These are phyloP conservation scores for Conomelus anceps DNA, from an alignment of 2,888 invertebrate genomes.

Conservation along the genomic window DNA sequence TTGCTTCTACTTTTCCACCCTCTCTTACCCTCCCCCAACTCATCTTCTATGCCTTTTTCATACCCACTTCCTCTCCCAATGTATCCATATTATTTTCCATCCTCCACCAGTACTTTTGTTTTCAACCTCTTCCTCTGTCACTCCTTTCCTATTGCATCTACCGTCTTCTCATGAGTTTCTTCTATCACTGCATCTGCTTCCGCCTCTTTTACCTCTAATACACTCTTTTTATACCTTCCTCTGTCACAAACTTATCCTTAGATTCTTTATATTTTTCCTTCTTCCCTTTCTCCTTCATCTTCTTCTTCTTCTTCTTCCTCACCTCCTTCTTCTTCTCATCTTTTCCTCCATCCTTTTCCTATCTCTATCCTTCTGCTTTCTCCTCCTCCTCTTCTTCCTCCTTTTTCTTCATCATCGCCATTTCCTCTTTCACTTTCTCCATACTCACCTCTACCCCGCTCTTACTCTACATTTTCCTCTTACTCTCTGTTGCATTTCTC, in stretches of 20 bases:
- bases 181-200: neutral
- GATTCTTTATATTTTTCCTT: neutral
- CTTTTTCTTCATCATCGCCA: neutral
- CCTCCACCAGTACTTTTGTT: too few relatives aligned
- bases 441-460: neutral
- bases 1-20: neutral
- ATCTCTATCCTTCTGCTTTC: neutral
- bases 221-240: neutral
- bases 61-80: too few relatives aligned
- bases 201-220: neutral
- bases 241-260: neutral
- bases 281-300: neutral
- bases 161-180: neutral
- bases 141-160: neutral
- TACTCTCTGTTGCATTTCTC: neutral
- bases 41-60: neutral
- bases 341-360: neutral
- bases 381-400: neutral
- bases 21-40: neutral
- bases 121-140: neutral
- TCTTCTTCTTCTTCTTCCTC: neutral
- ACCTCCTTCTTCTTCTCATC: neutral
- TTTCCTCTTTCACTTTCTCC: neutral
- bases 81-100: too few relatives aligned
- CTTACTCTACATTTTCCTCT: neutral